Evolutionary conservation across 2,113 vertebrate genomes (phyloP), one percentile per base, ranked within the genome.

Genomic region (Capreolus pygargus): DNA sequence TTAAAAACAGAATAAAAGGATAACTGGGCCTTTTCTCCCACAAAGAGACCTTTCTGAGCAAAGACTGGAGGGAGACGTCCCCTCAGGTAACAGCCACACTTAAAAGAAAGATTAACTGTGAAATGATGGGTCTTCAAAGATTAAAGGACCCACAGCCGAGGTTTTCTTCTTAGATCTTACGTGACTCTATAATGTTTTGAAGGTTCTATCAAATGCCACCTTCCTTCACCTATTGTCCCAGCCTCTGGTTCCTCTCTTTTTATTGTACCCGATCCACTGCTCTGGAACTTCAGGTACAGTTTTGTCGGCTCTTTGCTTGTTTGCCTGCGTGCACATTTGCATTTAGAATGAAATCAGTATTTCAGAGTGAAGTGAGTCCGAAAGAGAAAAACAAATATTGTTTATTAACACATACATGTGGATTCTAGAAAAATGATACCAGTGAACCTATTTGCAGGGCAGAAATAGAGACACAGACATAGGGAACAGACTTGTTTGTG

Each of bases 101-200:
- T 92, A 94, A 97, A 97, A 43, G 57, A 97, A 81, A 95, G 64
- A 58, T 81, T 47, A 96, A 90, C 87, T 76, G 7, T 60, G 81
- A 97, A 96, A 97, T 52, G 92, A 86, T 60, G 76, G 47, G 91
- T 92, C 85, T 88, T 95, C 45, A 19, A 95, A 88, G 95, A 97
- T 91, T 82, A 85, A 97, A 97, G 85, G 85, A 94, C 87, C 43
- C 81, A 84, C 79, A 96, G 78, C 84, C 54, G 61, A 36, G 86
- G 55, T 67, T 95, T 96, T 84, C 93, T 86, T 93, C 86, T 92
- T 95, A 60, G 84, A 97, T 55, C 61, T 96, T 97, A 95, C 97
- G 92, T 87, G 92, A 58, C 36, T 97, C 89, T 92, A 84, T 89
- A 96, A 61, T 95, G 92, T 94, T 90, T 94, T 85, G 74, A 97